These are phyloP conservation scores for Ochropleura leucogaster DNA, from an alignment of 2,888 invertebrate genomes.

Conservation along the genomic window DNA sequence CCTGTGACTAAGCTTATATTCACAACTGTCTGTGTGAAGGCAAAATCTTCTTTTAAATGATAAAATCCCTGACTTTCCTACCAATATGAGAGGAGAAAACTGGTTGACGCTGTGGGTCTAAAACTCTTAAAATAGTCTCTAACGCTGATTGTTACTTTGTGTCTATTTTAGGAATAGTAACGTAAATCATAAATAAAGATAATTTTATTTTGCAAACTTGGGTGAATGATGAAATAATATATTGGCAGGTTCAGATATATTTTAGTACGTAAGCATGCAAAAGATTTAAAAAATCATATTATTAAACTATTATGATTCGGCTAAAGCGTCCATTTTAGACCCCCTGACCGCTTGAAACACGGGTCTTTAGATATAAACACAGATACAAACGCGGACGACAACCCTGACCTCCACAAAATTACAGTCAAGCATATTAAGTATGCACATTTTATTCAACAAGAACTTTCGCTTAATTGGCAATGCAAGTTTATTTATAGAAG, in stretches of 20 bases:
- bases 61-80: neutral
- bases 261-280: too few relatives aligned
- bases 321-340: too few relatives aligned
- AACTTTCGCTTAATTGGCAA: constrained; percentile 51
- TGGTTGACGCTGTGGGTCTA: too few relatives aligned
- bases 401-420: constrained; percentile 41
- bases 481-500: constrained; percentile 18
- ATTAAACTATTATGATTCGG: too few relatives aligned
- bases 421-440: constrained; percentile 1
- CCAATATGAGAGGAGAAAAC: neutral
- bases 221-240: too few relatives aligned
- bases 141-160: too few relatives aligned
- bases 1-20: neutral
- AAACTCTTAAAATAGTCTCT: too few relatives aligned
- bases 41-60: neutral
- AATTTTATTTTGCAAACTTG: too few relatives aligned
- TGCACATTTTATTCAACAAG: constrained; percentile 28
- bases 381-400: constrained; percentile 22
- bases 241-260: too few relatives aligned
- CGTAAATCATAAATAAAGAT: too few relatives aligned
- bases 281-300: too few relatives aligned
- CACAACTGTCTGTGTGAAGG: neutral
- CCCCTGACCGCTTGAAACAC: neutral
- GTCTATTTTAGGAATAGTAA: too few relatives aligned
- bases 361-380: constrained; percentile 14